A percentile compares a stretch with the other conserved stretches of the same genome.
Evolutionary conservation across 2,797 vertebrate species (phyloP).

Genomic region (Chrosomus eos): DNA sequence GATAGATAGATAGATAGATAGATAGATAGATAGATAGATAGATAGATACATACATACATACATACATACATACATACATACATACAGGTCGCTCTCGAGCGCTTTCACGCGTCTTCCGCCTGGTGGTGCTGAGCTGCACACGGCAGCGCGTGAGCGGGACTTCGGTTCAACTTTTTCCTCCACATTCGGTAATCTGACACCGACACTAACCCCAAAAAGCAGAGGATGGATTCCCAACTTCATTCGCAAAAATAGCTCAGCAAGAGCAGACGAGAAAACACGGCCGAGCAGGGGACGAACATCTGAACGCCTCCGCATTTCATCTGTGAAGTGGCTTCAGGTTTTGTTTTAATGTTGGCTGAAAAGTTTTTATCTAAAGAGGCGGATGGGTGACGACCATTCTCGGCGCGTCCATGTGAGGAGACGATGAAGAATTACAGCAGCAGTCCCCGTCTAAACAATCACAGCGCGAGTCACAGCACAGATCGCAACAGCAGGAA

Average conservation of each 20-base stretch:
- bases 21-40: not conserved
- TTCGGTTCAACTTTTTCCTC: conserved; percentile 75
- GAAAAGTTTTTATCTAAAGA: conserved; percentile 73
- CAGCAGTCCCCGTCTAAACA: conserved; percentile 76
- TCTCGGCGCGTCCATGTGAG: conserved; percentile 80
- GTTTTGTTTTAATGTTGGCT: conserved; percentile 66
- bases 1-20: not conserved
- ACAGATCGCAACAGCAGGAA: conserved; percentile 75
- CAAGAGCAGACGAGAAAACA: conserved; percentile 56
- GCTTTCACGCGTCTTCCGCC: conserved; percentile 7
- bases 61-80: no score
- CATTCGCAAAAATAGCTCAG: conserved; percentile 65
- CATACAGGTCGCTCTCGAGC: not conserved
- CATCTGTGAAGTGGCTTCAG: conserved; percentile 45
- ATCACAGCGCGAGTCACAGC: conserved; percentile 78
- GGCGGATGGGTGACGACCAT: conserved; percentile 87
- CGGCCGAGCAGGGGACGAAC: conserved; percentile 53
- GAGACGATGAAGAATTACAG: conserved; percentile 90
- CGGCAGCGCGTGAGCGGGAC: not conserved
- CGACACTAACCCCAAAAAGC: conserved; percentile 58
- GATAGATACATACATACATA: not conserved
- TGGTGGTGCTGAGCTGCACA: conserved; percentile 46
- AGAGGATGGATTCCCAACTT: conserved; percentile 76
- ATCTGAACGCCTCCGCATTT: conserved; percentile 54
- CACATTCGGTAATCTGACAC: conserved; percentile 82